Evolutionary conservation across 2,797 vertebrate genomes (phyloP).

Genomic region (Fistularia commersonii): DNA sequence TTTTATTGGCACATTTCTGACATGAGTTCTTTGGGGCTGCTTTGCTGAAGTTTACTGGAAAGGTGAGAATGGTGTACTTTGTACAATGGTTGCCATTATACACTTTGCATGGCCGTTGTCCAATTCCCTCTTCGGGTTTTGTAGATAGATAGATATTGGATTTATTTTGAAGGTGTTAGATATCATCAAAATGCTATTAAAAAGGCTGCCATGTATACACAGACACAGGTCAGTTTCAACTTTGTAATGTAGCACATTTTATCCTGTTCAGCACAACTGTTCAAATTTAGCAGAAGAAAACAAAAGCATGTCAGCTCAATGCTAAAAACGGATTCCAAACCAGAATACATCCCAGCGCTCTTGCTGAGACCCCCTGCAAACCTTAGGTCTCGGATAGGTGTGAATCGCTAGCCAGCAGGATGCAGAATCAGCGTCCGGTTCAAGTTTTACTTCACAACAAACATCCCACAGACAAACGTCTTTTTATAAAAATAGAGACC

Average conservation of each 20-base stretch:
- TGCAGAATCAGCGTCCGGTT: neutral
- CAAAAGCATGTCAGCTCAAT: neutral
- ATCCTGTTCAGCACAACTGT: constrained; percentile 2
- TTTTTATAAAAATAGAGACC: constrained; percentile 41
- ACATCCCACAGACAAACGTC: constrained; percentile 36
- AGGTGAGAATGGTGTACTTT: too few relatives aligned
- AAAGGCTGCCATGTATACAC: neutral
- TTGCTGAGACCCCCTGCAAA: constrained; percentile 1
- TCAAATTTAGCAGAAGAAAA: constrained; percentile 16
- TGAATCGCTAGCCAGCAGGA: constrained; percentile 1
- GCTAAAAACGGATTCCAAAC: constrained; percentile 7
- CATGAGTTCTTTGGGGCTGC: too few relatives aligned
- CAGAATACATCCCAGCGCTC: constrained; percentile 5
- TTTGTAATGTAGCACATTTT: constrained; percentile 5
- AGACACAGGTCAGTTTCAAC: constrained; percentile 8
- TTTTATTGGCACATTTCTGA: too few relatives aligned
- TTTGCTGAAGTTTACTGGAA: too few relatives aligned
- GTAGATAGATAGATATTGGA: too few relatives aligned
- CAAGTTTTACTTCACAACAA: constrained; percentile 37
- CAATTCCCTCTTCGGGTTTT: too few relatives aligned
- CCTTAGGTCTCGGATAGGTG: neutral
- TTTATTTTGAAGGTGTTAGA: too few relatives aligned
- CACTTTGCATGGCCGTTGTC: too few relatives aligned
- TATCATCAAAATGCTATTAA: neutral
- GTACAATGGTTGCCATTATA: too few relatives aligned